A percentile compares a stretch with the other conserved stretches of the same genome.
phyloP scores from a whole-genome alignment of 35 echinoderm and acorn worm genomes.

The Lytechinus variegatus region DNA sequence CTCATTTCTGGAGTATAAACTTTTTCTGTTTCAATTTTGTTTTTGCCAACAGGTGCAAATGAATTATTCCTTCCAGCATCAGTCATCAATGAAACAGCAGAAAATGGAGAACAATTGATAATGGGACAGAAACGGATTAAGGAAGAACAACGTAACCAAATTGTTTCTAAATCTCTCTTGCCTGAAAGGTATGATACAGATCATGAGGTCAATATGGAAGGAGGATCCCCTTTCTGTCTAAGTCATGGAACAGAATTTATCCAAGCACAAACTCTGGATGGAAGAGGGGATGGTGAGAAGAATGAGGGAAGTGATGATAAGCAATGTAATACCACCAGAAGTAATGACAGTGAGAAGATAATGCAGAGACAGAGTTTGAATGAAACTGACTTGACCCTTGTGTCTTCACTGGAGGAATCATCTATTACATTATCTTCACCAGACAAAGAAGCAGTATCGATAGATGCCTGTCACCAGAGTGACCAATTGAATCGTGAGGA shows the following conservation, averaged over 20 bases:
- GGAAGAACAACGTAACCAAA: background rate
- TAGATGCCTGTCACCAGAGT: background rate
- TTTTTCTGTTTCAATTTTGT: background rate
- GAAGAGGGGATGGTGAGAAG: background rate
- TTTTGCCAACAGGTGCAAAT: background rate
- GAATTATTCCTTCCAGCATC: background rate
- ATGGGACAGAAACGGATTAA: background rate
- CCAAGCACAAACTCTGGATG: background rate
- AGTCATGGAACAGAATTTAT: background rate
- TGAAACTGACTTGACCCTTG: conserved; percentile 29
- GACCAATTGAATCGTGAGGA: too few species aligned
- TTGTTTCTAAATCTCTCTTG: background rate
- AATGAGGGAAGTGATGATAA: background rate
- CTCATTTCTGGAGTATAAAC: background rate
- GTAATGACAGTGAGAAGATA: background rate
- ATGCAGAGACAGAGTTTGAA: conserved; percentile 17
- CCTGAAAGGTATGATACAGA: background rate
- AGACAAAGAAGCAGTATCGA: background rate
- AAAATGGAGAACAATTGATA: background rate
- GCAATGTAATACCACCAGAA: background rate
- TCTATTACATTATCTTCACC: background rate
- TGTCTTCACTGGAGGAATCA: conserved; percentile 22
- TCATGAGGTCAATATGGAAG: background rate
- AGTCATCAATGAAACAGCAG: background rate
- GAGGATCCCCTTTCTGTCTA: background rate